A percentile compares a stretch with the other conserved stretches of the same genome.
Evolutionary conservation across 2,888 invertebrate species (phyloP).

Genomic region (Hydraecia micacea): DNA sequence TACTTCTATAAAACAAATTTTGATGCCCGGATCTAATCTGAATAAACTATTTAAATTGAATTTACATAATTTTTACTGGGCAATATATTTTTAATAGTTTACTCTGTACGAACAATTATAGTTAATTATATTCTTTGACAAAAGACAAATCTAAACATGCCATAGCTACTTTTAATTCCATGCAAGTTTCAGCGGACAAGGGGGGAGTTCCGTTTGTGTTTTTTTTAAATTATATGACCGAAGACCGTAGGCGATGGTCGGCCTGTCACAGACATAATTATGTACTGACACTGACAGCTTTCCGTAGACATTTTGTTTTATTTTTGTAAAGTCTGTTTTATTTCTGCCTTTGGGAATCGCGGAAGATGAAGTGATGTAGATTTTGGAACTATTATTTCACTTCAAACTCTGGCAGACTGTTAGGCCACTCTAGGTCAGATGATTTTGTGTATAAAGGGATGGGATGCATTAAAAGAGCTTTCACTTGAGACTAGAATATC

Average conservation of each 20-base stretch:
- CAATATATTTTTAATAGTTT: not conserved
- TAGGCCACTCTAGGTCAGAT: not conserved
- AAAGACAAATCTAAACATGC: not conserved
- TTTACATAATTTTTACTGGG: not conserved
- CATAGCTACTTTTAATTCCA: slow-evolving; percentile 53
- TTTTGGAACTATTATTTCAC: not conserved
- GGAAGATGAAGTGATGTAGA: not conserved
- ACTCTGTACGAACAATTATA: not conserved
- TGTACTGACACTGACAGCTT: slow-evolving; percentile 39
- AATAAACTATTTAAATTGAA: slow-evolving; percentile 2
- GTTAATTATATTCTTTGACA: not conserved
- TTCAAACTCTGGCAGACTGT: not conserved
- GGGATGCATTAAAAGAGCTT: not conserved
- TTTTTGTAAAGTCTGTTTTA: slow-evolving; percentile 11
- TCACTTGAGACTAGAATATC: not conserved
- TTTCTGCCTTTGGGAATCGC: not conserved
- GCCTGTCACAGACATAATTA: slow-evolving; percentile 33
- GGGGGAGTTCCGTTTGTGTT: slow-evolving; percentile 3
- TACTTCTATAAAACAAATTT: not conserved
- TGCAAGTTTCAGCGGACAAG: slow-evolving; percentile 47
- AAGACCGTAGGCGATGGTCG: slow-evolving; percentile 18
- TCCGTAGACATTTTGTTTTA: slow-evolving; percentile 16
- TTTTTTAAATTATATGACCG: slow-evolving; percentile 29
- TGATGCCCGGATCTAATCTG: not conserved
- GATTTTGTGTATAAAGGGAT: not conserved